Base-by-base conservation (phyloP, 2,113 vertebrate genomes). In the Urocolius indicus region DNA sequence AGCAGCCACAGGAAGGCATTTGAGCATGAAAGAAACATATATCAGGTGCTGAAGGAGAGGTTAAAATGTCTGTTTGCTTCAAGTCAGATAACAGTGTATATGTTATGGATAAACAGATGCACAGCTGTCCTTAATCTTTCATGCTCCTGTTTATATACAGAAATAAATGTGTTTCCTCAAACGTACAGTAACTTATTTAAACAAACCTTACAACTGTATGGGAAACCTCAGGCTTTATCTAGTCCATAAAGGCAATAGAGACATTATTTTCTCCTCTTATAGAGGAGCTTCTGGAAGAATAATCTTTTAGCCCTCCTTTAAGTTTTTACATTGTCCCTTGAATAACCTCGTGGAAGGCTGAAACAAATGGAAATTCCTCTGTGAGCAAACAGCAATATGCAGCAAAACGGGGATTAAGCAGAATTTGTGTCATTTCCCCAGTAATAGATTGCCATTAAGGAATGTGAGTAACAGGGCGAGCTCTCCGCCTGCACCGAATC, bases 81-180 rank as follows among this genome's bases (percentile, higher is more conserved):
- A 9, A 89, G 83, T 90, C 76, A 90, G 94, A 94, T 96, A 94
- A 75, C 34, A n/a, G 45, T 68, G 92, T 93, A 5, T 93, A 87
- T 87, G 41, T 75, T 90, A 86, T 0, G 3, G 69, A 90, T 95
- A 95, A 94, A 94, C 82, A 90, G 68, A 88, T 86, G 88, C 73
- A 52, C 92, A 96, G 92, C 90, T 95, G 88, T 78, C 88, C 86
- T 90, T 94, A 90, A 92, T 97, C 85, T 92, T 90, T 94, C 76
- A 89, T 12, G 34, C 8, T 89, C 93, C 49, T 94, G 88, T 96
- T 96, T 95, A 93, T 90, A 76, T 48, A 68, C 52, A 84, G 80
- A 90, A 91, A 94, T 89, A 95, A 96, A 96, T 75, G 89, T 71
- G 85, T 82, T 96, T 97, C 92, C 90, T 93, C 68, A 78, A 90